Base-by-base conservation (phyloP, 2,113 vertebrate species). In the Limanda limanda region DNA sequence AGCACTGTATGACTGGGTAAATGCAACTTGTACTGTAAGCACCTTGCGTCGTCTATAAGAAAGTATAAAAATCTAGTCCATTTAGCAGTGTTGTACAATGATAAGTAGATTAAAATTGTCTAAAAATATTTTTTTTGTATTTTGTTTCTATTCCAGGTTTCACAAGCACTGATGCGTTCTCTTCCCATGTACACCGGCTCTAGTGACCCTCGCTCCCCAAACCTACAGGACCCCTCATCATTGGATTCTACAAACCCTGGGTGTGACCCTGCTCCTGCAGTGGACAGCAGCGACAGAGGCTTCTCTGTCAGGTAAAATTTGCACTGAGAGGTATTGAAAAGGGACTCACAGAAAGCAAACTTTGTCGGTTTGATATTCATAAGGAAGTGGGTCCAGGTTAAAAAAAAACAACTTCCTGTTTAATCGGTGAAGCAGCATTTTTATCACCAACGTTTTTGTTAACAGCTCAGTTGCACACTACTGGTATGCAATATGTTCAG, bases 291-390 rank as follows among this genome's bases (percentile, higher is more conserved):
- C 0, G 96, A 97, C 64, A 91, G 78, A 1, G 96, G 96, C 2
- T 99, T 97, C 89, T 98, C 97, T 0, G 94, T 99, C 5, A 98
- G 96, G 98, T 99, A 93, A 42, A 24, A 57, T 11, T 21, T 14
- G 0, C 13, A 15, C 45, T 54, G 3, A 63, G 27, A 62, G 13
- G 0, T 45, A 14, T 45, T 45, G 12, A 45, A 45, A 58, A n/a
- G 18, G 11, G 17, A 18, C 17, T 18, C 17, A 18, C 42, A 27
- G 2, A 81, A 20, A 18, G 14, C 23, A 35, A 10, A 15, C 18
- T 51, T 27, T 48, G 1, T 1, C 65, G 66, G 8, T 5, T 64
- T 71, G 47, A 25, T 24, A 31, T 65, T 76, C 23, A 65, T 5
- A 9, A 64, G 81, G 85, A 90, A 83, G 84, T 79, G 64, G 71